These are phyloP conservation scores for Carduelis carduelis DNA, from an alignment of 2,797 vertebrate species.

Conservation along the genomic window DNA sequence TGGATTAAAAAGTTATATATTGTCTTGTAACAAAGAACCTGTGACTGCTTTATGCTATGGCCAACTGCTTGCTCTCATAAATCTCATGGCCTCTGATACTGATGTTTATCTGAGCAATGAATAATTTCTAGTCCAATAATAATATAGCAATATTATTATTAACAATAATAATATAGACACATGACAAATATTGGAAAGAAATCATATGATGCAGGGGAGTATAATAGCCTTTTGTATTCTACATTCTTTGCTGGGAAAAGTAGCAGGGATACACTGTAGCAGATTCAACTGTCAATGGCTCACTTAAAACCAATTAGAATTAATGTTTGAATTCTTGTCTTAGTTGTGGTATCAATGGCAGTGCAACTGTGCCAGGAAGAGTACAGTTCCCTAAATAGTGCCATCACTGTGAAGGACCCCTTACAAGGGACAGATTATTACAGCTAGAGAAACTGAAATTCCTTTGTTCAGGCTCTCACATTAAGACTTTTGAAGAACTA, in stretches of 20 bases:
- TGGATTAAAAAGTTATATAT: background rate
- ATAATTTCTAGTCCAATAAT: background rate
- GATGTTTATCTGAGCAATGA: background rate
- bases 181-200: background rate
- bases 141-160: too few species aligned
- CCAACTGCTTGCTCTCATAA: background rate
- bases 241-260: background rate
- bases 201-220: background rate
- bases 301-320: background rate
- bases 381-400: background rate
- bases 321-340: background rate
- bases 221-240: background rate
- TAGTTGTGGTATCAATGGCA: background rate
- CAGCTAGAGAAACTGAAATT: background rate
- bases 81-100: background rate
- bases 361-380: slow-evolving; percentile 13
- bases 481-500: background rate
- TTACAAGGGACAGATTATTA: background rate
- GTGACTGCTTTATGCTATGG: background rate
- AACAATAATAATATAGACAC: background rate
- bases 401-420: background rate
- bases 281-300: background rate
- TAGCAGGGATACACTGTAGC: background rate
- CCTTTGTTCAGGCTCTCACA: background rate
- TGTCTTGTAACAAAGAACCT: background rate